Evolutionary conservation across 2,113 vertebrate genomes (phyloP).

Genomic region (Galbula dea): DNA sequence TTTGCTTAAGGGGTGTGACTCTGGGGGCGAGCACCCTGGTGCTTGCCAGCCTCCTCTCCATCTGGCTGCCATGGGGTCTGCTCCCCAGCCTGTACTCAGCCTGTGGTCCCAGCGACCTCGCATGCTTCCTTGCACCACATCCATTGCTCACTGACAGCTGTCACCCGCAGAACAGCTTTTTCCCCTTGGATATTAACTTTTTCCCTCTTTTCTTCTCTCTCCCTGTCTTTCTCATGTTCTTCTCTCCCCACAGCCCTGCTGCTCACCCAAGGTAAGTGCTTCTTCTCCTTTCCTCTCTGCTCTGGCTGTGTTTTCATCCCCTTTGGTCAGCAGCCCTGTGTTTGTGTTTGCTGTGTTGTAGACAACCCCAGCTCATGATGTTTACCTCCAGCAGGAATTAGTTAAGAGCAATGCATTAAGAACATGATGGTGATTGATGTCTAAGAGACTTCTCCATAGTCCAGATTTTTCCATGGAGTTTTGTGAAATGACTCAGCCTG

Average conservation of each 20-base stretch:
- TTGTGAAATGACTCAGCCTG: not conserved
- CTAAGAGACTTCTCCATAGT: not conserved
- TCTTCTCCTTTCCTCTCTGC: slow-evolving; percentile 29
- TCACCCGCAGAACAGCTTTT: slow-evolving; percentile 32
- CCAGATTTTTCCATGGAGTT: not conserved
- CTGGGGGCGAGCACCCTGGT: not conserved
- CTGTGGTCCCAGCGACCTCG: slow-evolving; percentile 27
- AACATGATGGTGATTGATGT: not conserved
- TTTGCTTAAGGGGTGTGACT: not conserved
- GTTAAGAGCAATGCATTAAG: not conserved
- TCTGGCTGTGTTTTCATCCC: slow-evolving; percentile 9
- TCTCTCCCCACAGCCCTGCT: slow-evolving; percentile 73
- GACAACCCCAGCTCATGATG: not conserved
- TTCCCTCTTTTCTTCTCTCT: slow-evolving; percentile 67
- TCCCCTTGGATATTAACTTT: slow-evolving; percentile 59
- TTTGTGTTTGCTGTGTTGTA: not conserved
- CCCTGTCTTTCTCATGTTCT: slow-evolving; percentile 40
- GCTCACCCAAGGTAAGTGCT: slow-evolving; percentile 79
- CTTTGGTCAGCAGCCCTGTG: not conserved
- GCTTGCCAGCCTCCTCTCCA: not conserved
- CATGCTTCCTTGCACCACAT: not conserved
- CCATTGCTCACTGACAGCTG: slow-evolving; percentile 31
- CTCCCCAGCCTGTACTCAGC: slow-evolving; percentile 30
- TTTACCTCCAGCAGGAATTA: not conserved
- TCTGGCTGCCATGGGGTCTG: slow-evolving; percentile 14